Evolutionary conservation across 2,113 vertebrate species (phyloP).

Genomic region (Pelodiscus sinensis): DNA sequence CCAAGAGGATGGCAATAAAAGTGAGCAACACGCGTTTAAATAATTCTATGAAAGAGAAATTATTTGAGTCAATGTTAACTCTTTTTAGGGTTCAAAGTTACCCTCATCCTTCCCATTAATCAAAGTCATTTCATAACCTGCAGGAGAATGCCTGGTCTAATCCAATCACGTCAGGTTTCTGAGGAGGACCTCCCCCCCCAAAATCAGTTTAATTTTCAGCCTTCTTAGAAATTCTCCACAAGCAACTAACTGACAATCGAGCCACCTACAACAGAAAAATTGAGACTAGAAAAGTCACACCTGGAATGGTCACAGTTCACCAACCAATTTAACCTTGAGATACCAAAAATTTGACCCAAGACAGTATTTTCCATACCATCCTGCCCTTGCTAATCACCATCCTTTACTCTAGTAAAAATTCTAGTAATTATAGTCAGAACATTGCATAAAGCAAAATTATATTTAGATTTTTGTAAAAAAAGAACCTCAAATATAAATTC

Average conservation of each 20-base stretch:
- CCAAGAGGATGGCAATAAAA: neutral
- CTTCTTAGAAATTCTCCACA: neutral
- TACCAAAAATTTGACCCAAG: neutral
- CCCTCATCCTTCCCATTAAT: neutral
- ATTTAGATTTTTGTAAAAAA: neutral
- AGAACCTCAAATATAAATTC: neutral
- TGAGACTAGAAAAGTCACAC: neutral
- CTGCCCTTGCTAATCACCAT: neutral
- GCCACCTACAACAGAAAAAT: neutral
- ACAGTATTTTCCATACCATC: neutral
- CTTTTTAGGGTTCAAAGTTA: neutral
- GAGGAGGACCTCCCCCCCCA: neutral
- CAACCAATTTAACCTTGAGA: neutral
- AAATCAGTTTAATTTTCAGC: neutral
- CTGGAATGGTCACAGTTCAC: neutral
- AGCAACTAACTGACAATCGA: neutral
- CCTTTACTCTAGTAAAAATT: neutral
- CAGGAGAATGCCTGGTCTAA: neutral
- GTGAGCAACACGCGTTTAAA: neutral
- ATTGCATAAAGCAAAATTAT: neutral
- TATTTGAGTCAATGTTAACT: neutral
- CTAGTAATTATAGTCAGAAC: neutral
- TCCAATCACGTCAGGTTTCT: neutral
- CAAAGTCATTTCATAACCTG: neutral
- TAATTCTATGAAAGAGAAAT: neutral